These are phyloP conservation scores for Pangasius larnaudii DNA, from an alignment of 2,797 vertebrate genomes.

Conservation along the genomic window DNA sequence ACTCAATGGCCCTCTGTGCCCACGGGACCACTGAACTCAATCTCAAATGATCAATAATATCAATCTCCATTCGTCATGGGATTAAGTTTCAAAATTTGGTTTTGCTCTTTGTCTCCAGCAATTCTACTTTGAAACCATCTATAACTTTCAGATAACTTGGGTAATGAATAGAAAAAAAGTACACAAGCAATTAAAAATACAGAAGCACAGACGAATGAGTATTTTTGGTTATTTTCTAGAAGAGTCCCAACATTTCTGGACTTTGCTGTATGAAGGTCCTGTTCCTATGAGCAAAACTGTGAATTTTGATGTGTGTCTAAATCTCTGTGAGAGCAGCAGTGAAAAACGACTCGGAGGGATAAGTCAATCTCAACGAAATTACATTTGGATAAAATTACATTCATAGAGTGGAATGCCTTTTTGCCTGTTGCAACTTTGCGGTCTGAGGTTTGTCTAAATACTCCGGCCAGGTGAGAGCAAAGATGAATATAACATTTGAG, in stretches of 20 bases:
- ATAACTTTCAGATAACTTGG: too few species aligned
- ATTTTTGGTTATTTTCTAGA: not conserved
- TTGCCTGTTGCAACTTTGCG: not conserved
- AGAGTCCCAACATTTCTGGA: not conserved
- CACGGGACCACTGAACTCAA: too few species aligned
- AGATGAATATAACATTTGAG: not conserved
- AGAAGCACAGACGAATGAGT: not conserved
- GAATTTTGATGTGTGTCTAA: not conserved
- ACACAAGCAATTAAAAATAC: too few species aligned
- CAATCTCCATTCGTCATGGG: too few species aligned
- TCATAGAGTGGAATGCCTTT: not conserved
- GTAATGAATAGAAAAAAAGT: too few species aligned
- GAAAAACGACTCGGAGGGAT: not conserved
- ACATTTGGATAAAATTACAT: not conserved
- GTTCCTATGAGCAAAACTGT: not conserved
- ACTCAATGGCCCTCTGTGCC: not conserved
- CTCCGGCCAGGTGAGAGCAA: not conserved
- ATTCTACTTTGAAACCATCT: too few species aligned
- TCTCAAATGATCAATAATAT: too few species aligned
- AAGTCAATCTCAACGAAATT: not conserved
- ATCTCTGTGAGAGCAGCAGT: not conserved
- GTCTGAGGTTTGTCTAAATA: not conserved
- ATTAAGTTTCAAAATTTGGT: too few species aligned
- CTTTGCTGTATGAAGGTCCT: not conserved
- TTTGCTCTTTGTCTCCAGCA: too few species aligned